Evolutionary conservation across 1,140 invertebrate species (phyloP).

Genomic region (Ctenoplectra terminalis): DNA sequence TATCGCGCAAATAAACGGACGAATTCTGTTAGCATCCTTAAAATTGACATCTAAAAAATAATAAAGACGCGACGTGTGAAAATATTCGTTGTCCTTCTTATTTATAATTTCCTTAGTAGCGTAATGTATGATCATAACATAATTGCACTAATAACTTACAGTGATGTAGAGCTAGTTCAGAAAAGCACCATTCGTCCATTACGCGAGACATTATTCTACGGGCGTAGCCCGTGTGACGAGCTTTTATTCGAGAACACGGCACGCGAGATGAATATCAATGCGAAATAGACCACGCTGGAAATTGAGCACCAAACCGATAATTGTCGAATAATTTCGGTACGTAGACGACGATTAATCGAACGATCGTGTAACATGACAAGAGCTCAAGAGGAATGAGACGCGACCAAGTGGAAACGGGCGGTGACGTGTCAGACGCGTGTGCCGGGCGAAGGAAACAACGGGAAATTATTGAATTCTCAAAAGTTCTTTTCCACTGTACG

Average conservation of each 20-base stretch:
- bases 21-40: not conserved
- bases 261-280: constrained; percentile 8
- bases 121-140: not conserved
- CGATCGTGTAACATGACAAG: not conserved
- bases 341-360: constrained; percentile 1
- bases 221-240: not conserved
- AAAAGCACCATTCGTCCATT: constrained; percentile 21
- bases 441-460: too few relatives aligned
- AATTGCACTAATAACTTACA: not conserved
- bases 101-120: too few relatives aligned
- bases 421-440: not conserved
- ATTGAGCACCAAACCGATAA: not conserved
- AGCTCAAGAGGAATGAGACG: not conserved
- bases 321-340: not conserved
- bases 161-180: constrained; percentile 17
- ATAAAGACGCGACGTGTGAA: too few relatives aligned
- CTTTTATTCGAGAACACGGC: constrained; percentile 21
- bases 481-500: not conserved
- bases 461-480: not conserved
- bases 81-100: too few relatives aligned
- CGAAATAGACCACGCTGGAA: too few relatives aligned
- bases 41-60: not conserved
- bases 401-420: not conserved
- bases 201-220: constrained; percentile 4
- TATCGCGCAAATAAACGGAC: too few relatives aligned